These are phyloP conservation scores for Pipistrellus kuhlii DNA, from an alignment of 2,797 vertebrate species.

Conservation along the genomic window DNA sequence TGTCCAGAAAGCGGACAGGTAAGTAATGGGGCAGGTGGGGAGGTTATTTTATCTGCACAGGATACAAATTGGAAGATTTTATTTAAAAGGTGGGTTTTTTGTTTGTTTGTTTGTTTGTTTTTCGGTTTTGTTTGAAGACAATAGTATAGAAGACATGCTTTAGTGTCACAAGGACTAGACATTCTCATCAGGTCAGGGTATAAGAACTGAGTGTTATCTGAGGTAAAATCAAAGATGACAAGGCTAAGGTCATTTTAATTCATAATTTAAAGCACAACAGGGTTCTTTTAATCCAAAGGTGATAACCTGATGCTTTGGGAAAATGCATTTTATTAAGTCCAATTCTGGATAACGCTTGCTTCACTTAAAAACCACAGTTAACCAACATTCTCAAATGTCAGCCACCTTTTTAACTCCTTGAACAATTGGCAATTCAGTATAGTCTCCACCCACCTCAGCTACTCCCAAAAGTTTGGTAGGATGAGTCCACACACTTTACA, in stretches of 20 bases:
- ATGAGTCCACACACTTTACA: rapidly evolving
- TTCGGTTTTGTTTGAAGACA: not conserved
- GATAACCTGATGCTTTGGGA: not conserved
- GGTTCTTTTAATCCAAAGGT: not conserved
- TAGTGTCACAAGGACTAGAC: not conserved
- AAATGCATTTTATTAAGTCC: not conserved
- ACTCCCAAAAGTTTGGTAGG: rapidly evolving
- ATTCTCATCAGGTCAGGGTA: not conserved
- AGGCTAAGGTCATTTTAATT: not conserved
- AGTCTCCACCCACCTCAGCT: not conserved
- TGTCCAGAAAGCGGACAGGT: not conserved
- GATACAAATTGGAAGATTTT: not conserved
- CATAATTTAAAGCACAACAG: not conserved
- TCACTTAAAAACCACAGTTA: not conserved
- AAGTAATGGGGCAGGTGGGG: not conserved
- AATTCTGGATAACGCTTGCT: not conserved
- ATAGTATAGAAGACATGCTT: not conserved
- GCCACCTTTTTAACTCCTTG: not conserved
- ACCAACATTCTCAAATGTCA: not conserved
- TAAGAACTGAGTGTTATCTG: not conserved
- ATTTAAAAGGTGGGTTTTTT: not conserved
- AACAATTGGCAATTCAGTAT: not conserved
- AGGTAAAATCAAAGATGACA: not conserved
- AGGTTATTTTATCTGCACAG: not conserved
- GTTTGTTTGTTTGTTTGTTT: not conserved